Evolutionary conservation across 2,797 vertebrate genomes (phyloP).

Genomic region (Leucoraja ocellata): DNA sequence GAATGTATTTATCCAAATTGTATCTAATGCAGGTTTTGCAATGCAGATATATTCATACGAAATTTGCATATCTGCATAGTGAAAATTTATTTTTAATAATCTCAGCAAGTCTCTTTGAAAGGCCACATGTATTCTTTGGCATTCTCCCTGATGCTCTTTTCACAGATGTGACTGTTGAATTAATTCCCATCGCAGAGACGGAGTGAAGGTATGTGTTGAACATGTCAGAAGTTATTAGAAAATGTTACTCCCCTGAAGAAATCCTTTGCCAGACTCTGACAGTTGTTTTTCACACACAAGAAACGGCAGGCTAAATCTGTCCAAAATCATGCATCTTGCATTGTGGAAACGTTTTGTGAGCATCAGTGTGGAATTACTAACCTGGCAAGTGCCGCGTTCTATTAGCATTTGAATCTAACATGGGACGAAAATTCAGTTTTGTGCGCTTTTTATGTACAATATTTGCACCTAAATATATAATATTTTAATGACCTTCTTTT

Average conservation of each 20-base stretch:
- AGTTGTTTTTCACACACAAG: neutral
- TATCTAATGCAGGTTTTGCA: neutral
- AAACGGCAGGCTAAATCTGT: slow-evolving; percentile 15
- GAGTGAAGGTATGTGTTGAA: neutral
- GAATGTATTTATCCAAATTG: neutral
- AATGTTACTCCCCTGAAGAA: slow-evolving; percentile 22
- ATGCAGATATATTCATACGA: neutral
- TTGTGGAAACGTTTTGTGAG: neutral
- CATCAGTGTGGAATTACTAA: neutral
- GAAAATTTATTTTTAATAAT: neutral
- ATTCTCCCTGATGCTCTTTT: slow-evolving; percentile 14
- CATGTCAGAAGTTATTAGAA: neutral
- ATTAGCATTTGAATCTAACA: neutral
- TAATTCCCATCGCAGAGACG: neutral
- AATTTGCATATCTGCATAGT: neutral
- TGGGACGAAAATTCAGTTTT: neutral
- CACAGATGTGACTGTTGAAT: neutral
- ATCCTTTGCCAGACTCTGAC: neutral
- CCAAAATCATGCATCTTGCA: neutral
- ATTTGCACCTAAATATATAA: neutral
- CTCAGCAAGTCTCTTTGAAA: slow-evolving; percentile 4
- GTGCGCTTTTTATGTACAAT: neutral
- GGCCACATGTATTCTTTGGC: neutral
- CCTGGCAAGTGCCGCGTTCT: neutral
- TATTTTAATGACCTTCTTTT: slow-evolving; percentile 39